A percentile compares a stretch with the other conserved stretches of the same genome.
phyloP scores from a whole-genome alignment of 1,140 invertebrate species.

The Drosophila suzukii region DNA sequence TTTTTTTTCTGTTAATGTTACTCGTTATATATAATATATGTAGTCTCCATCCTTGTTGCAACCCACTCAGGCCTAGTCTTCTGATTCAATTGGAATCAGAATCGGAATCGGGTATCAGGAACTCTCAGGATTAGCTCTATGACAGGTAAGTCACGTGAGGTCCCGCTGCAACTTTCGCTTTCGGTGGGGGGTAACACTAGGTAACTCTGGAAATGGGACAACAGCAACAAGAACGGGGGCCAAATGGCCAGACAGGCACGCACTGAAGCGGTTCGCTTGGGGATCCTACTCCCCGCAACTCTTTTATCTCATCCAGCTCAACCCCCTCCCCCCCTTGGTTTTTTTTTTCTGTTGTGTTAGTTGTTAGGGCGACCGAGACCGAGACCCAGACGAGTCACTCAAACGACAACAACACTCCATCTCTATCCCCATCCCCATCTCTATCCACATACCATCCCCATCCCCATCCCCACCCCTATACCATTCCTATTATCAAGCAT shows the following conservation, averaged over 20 bases:
- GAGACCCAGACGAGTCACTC: conserved; percentile 35
- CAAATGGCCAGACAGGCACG: conserved; percentile 39
- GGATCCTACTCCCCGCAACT: conserved; percentile 7
- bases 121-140: conserved; percentile 28
- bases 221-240: conserved; percentile 24
- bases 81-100: conserved; percentile 5
- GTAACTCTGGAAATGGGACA: conserved; percentile 18
- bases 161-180: conserved; percentile 29
- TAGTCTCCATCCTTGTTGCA: not conserved
- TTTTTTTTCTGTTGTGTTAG: conserved; percentile 17
- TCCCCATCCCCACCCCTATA: not conserved
- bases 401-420: conserved; percentile 17
- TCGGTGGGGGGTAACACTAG: not conserved
- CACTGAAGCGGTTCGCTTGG: not conserved
- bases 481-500: conserved; percentile 11
- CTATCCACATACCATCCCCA: conserved; percentile 11
- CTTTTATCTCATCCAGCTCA: not conserved
- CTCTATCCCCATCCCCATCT: not conserved
- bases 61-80: conserved; percentile 10
- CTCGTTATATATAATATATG: conserved; percentile 5
- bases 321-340: not conserved
- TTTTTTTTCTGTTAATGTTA: conserved; percentile 14
- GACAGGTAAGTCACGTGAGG: conserved; percentile 26
- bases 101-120: not conserved
- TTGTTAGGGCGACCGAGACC: conserved; percentile 67